Evolutionary conservation across 1,140 invertebrate species (phyloP), one percentile per base, ranked within the genome.

Genomic region (Stegodyphus dumicola): DNA sequence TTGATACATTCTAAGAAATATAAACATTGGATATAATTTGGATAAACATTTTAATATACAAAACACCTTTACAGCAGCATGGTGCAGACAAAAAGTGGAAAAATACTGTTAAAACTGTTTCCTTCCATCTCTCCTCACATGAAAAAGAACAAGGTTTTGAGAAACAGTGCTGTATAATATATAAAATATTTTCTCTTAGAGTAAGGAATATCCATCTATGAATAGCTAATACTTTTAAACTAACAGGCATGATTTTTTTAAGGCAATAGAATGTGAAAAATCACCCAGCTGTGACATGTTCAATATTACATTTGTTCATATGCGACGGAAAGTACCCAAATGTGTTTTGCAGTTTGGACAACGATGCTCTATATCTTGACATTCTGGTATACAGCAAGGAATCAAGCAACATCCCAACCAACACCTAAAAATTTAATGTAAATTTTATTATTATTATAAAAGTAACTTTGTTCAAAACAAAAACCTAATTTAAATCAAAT

Each of bases 331-430:
- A 75, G 94, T 93, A 76, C 96, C 96, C 60, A 97, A 90, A 89
- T 95, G 96, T 56, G 94, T 92, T 88, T 94, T 93, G 91, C 96
- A 97, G 89, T 96, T 95, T 53, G 96, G 95, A 89, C 96, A 97
- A 78, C 91, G 94, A 89, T 97, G 96, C 89, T 96, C 94, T 52
- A 96, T 94, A 89, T 97, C 95, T 94, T 96, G 95, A 89, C 95
- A 97, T 88, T 94, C 94, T 84, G 96, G 94, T 87, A 97, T 95
- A 89, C 95, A 97, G 90, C 95, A 97, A 15, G 96, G 96, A 89
- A 97, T 96, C 64, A 97, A 91, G 89, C 96, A 97, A 90, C 95
- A 97, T 15, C 95, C 94, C 18, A 92, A 90, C 89, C 93, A 93
- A 89, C 94, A 94, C 89, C 95, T 95, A 90, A 17, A 92, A 92